phyloP scores from a whole-genome alignment of 2,888 invertebrate species.

The Philaethria dido region DNA sequence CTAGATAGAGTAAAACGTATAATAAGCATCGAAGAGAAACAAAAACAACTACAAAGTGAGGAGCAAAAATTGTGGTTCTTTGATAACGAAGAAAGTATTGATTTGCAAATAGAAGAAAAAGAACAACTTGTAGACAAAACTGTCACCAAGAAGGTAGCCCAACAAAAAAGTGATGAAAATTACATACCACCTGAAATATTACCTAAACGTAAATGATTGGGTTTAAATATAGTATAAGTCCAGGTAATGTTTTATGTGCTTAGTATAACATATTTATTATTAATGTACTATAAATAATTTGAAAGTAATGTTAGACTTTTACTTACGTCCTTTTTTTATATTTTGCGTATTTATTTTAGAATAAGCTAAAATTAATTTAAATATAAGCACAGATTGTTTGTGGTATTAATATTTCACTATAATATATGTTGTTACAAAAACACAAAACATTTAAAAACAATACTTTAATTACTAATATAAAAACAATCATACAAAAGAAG shows the following conservation, averaged over 20 bases:
- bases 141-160: conserved; percentile 72
- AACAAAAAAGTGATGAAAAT: conserved; percentile 80
- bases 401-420: too few species aligned
- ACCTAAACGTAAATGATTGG: conserved; percentile 64
- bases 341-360: not conserved
- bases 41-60: conserved; percentile 78
- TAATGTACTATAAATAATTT: not conserved
- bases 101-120: conserved; percentile 87
- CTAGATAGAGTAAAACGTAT: conserved; percentile 83
- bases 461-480: too few species aligned
- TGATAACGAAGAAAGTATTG: conserved; percentile 90
- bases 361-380: not conserved
- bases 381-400: too few species aligned
- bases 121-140: conserved; percentile 60
- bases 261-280: conserved; percentile 6
- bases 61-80: conserved; percentile 91
- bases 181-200: conserved; percentile 89
- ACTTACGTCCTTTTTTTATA: not conserved
- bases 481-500: too few species aligned
- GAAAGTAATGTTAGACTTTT: not conserved
- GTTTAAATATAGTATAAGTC: too few species aligned
- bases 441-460: too few species aligned
- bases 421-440: too few species aligned
- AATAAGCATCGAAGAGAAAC: conserved; percentile 74
- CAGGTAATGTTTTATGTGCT: too few species aligned